Conservation (phyloP, 2,888 invertebrate genomes). For the Hymenopus coronatus region DNA sequence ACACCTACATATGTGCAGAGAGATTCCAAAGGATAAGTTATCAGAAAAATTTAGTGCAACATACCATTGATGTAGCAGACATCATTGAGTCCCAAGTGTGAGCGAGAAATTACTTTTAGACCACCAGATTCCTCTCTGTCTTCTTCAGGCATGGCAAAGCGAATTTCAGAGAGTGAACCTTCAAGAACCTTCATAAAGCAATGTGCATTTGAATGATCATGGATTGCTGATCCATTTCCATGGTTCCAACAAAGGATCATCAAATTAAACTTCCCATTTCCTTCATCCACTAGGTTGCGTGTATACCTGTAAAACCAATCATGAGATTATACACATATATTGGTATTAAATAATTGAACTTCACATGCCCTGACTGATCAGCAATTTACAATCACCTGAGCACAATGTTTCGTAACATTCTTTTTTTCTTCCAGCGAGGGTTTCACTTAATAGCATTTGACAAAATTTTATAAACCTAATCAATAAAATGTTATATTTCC, state of each 20-base stretch:
- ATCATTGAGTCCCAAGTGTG: slow-evolving; percentile 66
- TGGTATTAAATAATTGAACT: too few relatives aligned
- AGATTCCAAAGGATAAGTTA: too few relatives aligned
- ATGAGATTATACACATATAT: too few relatives aligned
- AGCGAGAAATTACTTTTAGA: slow-evolving; percentile 65
- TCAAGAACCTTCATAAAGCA: slow-evolving; percentile 88
- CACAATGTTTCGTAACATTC: too few relatives aligned
- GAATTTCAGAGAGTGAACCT: slow-evolving; percentile 52
- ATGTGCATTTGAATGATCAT: slow-evolving; percentile 94
- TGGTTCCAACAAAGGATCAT: slow-evolving; percentile 99
- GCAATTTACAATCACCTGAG: too few relatives aligned
- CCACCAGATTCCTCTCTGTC: slow-evolving; percentile 42
- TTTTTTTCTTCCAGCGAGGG: too few relatives aligned
- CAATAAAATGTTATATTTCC: too few relatives aligned
- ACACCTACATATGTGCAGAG: too few relatives aligned
- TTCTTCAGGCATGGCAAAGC: slow-evolving; percentile 53
- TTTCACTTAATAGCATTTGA: too few relatives aligned
- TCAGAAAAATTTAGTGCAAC: neutral
- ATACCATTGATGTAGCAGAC: slow-evolving; percentile 95
- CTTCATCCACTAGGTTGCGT: slow-evolving; percentile 90
- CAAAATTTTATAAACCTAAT: too few relatives aligned
- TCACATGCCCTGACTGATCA: too few relatives aligned
- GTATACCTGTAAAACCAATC: slow-evolving; percentile 70
- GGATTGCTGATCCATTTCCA: slow-evolving; percentile 90
- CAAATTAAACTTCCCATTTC: slow-evolving; percentile 95